Evolutionary conservation across 2,888 invertebrate genomes (phyloP), one percentile per base, ranked within the genome.

Genomic region (Drosophila anomalata): DNA sequence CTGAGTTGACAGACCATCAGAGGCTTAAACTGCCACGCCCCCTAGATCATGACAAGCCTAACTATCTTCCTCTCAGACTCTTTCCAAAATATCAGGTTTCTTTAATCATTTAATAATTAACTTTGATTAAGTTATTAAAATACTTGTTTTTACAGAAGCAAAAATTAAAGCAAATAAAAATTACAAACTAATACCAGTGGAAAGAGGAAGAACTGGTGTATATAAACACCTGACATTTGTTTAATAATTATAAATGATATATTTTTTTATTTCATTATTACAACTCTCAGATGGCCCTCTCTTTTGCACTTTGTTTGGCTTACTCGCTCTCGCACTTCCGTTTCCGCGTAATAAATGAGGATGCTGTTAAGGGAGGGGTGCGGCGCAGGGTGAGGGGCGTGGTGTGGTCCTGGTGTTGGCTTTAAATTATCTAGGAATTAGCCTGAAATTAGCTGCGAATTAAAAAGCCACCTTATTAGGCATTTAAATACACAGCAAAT

Each of bases 1-100:
- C 83, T 87, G 87, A 83, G 75, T 84, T 82, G 87, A 87, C 84
- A 85, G 82, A 79, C 84, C 69, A 75, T 81, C 84, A 69, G 69
- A 44, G 48, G 53, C 39, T 31, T 52, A 59, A 36, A 68, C 58
- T 68, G 53, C 61, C 36, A 41, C 62, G 61, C 61, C 71, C 61
- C 61, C 50, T 69, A 61, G 48, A 14, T 9, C 9, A 9, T 9
- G 29, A 9, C 29, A 29, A 3, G 29, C 29, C 9, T 2, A 2
- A 29, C 42, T 24, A 1, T 33, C 22, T 48, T 53, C 48, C 36
- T 57, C 42, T 1, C 20, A 20, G 17, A 29, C n/a, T n/a, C 14
- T 6, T 12, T 31, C 22, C 17, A 8, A 17, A n/a, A 8, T 5
- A 6, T 22, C 42, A 29, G 63, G 39, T 44, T 53, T 3, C 9